A percentile compares a stretch with the other conserved stretches of the same genome.
Evolutionary conservation across 2,113 vertebrate genomes (phyloP).

Genomic region (Silurus asotus): DNA sequence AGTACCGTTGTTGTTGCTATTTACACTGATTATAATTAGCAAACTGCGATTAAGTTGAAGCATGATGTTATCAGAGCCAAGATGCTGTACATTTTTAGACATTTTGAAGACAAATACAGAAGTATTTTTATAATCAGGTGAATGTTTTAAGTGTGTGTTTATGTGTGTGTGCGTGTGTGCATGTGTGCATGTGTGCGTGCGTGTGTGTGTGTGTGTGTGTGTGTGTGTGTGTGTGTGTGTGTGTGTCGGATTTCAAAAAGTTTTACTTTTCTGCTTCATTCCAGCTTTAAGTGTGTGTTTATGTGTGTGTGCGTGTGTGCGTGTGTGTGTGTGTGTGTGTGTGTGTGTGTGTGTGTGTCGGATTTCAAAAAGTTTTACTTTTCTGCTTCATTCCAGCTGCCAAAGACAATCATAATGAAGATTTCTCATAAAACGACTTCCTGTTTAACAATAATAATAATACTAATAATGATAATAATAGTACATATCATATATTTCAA

Average conservation of each 20-base stretch:
- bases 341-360: constrained; percentile 48
- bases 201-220: no score
- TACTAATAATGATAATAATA: constrained; percentile 10
- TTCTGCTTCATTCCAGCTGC: constrained; percentile 39
- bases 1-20: constrained; percentile 68
- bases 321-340: constrained; percentile 52
- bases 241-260: constrained; percentile 3
- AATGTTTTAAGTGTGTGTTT: constrained; percentile 65
- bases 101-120: constrained; percentile 76
- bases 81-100: constrained; percentile 78
- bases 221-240: constrained; percentile 46
- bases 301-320: constrained; percentile 57
- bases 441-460: not conserved
- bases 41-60: constrained; percentile 57
- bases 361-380: constrained; percentile 12
- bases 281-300: constrained; percentile 61
- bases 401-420: constrained; percentile 36
- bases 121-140: constrained; percentile 78
- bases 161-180: constrained; percentile 50
- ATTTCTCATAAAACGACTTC: not conserved
- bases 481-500: not conserved
- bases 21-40: constrained; percentile 49
- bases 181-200: no score
- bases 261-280: constrained; percentile 31
- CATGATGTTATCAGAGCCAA: constrained; percentile 66